These are phyloP conservation scores for Sebastes iracundus DNA, from an alignment of 2,797 vertebrate species.

Conservation along the genomic window DNA sequence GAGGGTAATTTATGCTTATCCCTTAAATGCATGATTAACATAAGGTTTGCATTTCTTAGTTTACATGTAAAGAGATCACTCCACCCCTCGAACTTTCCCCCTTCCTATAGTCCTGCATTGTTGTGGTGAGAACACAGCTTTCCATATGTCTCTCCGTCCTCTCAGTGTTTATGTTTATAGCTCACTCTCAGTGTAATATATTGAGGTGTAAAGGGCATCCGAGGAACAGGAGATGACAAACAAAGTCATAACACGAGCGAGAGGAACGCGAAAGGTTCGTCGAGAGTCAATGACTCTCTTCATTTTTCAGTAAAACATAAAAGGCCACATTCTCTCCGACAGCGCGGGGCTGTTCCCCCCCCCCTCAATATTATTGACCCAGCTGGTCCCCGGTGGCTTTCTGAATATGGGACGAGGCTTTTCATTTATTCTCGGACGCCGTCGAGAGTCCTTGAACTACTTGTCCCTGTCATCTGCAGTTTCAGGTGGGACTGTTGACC, in stretches of 20 bases:
- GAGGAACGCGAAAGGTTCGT: constrained; percentile 7
- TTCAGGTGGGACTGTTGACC: constrained; percentile 61
- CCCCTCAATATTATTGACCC: constrained; percentile 57
- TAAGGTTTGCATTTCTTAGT: background rate
- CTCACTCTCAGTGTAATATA: constrained; percentile 3
- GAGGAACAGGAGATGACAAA: constrained; percentile 53
- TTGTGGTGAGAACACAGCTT: background rate
- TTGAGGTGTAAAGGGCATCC: constrained; percentile 29
- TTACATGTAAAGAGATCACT: background rate
- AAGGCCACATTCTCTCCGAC: constrained; percentile 30
- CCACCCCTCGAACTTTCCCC: background rate
- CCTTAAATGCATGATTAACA: background rate
- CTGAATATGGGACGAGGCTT: constrained; percentile 69
- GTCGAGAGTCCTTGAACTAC: constrained; percentile 69
- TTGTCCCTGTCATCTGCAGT: constrained; percentile 56
- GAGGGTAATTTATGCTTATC: background rate
- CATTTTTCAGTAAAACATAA: constrained; percentile 42
- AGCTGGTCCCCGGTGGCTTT: constrained; percentile 46
- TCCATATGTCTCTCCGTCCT: background rate
- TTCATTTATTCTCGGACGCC: constrained; percentile 65
- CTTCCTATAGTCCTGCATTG: background rate
- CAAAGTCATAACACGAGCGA: constrained; percentile 54
- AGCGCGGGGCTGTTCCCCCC: background rate
- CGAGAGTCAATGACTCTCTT: constrained; percentile 14
- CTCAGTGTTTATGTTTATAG: constrained; percentile 28